Evolutionary conservation across 2,797 vertebrate genomes (phyloP).

Genomic region (Crenichthys baileyi): DNA sequence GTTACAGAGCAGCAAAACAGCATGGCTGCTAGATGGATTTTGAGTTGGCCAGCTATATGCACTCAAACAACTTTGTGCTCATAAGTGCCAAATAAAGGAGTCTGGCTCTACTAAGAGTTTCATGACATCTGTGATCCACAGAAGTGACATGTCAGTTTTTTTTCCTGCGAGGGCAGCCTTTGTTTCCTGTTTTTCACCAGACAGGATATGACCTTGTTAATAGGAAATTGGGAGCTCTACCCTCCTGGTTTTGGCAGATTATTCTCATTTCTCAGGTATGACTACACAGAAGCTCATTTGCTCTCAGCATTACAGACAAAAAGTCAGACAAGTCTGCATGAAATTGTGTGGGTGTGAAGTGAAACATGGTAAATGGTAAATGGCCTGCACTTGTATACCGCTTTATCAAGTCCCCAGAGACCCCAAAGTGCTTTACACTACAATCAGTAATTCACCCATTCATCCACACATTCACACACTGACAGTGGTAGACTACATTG

Average conservation of each 20-base stretch:
- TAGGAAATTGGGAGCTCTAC: conserved; percentile 44
- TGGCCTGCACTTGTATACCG: no score
- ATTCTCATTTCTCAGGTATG: conserved; percentile 41
- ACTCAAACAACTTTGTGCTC: conserved; percentile 47
- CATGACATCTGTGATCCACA: conserved; percentile 46
- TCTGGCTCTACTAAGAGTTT: conserved; percentile 35
- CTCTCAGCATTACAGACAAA: conserved; percentile 27
- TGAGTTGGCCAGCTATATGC: conserved; percentile 46
- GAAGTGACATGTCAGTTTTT: conserved; percentile 42
- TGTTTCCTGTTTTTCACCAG: conserved; percentile 49
- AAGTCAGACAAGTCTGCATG: conserved; percentile 27
- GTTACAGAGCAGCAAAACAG: conserved; percentile 56
- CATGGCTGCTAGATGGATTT: conserved; percentile 52
- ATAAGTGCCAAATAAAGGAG: conserved; percentile 32
- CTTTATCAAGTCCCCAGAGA: no score
- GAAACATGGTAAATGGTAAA: conserved; percentile 18
- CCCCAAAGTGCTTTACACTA: no score
- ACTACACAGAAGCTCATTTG: conserved; percentile 35
- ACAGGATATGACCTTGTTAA: conserved; percentile 67
- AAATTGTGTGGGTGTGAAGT: conserved; percentile 49
- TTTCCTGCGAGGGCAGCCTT: conserved; percentile 16
- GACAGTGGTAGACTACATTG: no score
- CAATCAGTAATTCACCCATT: no score
- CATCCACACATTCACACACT: no score
- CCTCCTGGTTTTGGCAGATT: conserved; percentile 50